Evolutionary conservation across 2,888 invertebrate species (phyloP).

Genomic region (Nomada ferruginata): DNA sequence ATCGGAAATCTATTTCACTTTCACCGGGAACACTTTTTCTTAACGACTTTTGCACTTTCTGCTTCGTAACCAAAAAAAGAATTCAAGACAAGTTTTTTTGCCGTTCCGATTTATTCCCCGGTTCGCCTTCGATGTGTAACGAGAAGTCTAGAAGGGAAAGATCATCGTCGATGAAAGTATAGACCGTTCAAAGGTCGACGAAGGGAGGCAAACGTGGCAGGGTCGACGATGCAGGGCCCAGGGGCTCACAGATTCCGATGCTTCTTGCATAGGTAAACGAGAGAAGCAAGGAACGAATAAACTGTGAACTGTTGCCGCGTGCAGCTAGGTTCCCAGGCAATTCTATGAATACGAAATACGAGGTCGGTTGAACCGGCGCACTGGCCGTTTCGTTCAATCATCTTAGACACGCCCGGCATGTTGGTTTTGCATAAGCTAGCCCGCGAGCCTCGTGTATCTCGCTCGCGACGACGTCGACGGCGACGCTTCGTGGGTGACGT

Average conservation of each 20-base stretch:
- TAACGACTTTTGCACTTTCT: background rate
- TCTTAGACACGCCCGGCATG: constrained; percentile 80
- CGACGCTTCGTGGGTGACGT: constrained; percentile 49
- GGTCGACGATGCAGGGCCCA: constrained; percentile 43
- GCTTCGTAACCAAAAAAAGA: background rate
- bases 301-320: constrained; percentile 60
- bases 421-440: constrained; percentile 78
- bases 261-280: constrained; percentile 49
- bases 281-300: constrained; percentile 45
- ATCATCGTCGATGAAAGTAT: constrained; percentile 32
- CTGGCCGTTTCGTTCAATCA: constrained; percentile 78
- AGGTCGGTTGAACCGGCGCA: constrained; percentile 73
- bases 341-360: constrained; percentile 82
- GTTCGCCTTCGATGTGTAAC: constrained; percentile 10
- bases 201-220: constrained; percentile 47
- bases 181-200: constrained; percentile 49
- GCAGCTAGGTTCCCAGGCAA: constrained; percentile 72
- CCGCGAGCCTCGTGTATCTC: constrained; percentile 60
- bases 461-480: constrained; percentile 36
- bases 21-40: constrained; percentile 25
- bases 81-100: too few species aligned
- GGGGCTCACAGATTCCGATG: constrained; percentile 61
- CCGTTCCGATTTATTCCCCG: too few species aligned
- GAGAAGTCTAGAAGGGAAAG: constrained; percentile 26
- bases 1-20: constrained; percentile 33